Conservation (phyloP, 2,888 invertebrate genomes). For the Pasiphila rectangulata region DNA sequence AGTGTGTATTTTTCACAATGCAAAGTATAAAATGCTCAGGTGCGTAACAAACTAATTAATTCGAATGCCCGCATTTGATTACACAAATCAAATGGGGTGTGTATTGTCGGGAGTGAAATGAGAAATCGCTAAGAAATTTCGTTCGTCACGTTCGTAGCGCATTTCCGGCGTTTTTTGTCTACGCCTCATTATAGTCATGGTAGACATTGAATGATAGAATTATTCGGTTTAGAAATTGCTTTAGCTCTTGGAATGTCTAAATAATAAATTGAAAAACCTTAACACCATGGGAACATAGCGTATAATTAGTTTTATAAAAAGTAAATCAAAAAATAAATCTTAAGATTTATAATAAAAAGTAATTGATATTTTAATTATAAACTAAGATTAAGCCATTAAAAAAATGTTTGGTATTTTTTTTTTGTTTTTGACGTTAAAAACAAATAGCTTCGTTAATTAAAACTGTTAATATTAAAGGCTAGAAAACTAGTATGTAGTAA, state of each 20-base stretch:
- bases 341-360: neutral
- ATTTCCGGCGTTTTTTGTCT: constrained; percentile 71
- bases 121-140: constrained; percentile 79
- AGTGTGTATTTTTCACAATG: constrained; percentile 35
- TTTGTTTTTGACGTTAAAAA: no score
- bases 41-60: constrained; percentile 80
- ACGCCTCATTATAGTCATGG: constrained; percentile 51
- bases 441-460: no score
- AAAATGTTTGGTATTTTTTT: no score
- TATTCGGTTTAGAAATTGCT: neutral
- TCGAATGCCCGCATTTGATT: constrained; percentile 79
- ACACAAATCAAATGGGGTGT: constrained; percentile 80
- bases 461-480: no score
- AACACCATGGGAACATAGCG: no score
- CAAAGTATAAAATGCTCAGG: constrained; percentile 70
- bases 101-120: constrained; percentile 72
- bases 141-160: constrained; percentile 73
- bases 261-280: no score
- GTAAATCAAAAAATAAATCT: neutral
- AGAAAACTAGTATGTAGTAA: no score
- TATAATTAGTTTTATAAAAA: no score
- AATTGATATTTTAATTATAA: no score
- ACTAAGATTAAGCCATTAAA: no score
- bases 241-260: neutral
- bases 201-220: neutral